Percentiles rank a stretch among this genome's conserved stretches.
Evolutionary conservation across 2,797 vertebrate genomes (phyloP).

Genomic region (Coccyzus lansbergi): DNA sequence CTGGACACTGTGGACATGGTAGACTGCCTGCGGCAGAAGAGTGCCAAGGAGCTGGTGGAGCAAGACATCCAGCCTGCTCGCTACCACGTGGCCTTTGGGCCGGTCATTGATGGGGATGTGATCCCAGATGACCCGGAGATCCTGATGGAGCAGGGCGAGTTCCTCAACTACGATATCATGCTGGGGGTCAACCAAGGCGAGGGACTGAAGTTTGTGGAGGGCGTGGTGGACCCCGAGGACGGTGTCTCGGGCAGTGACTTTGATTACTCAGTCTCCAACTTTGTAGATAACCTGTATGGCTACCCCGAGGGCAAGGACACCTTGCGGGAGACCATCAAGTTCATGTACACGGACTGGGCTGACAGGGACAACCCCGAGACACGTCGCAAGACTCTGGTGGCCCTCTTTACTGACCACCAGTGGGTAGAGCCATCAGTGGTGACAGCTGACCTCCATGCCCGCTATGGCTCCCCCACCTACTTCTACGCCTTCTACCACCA

Average conservation of each 20-base stretch:
- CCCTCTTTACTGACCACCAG: constrained; percentile 97
- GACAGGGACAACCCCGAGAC: constrained; percentile 97
- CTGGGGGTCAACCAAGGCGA: constrained; percentile 98
- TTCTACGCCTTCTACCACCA: constrained; percentile 99
- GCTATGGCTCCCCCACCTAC: constrained; percentile 96
- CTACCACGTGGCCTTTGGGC: constrained; percentile 97
- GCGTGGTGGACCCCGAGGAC: constrained; percentile 95
- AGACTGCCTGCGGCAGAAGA: constrained; percentile 96
- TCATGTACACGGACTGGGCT: constrained; percentile 99
- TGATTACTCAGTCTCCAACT: constrained; percentile 97
- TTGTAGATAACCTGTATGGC: constrained; percentile 97
- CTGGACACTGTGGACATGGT: constrained; percentile 98
- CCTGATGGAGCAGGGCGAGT: constrained; percentile 99
- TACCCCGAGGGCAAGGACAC: constrained; percentile 98
- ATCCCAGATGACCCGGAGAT: constrained; percentile 98
- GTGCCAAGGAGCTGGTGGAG: constrained; percentile 94
- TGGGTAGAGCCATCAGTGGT: constrained; percentile 98
- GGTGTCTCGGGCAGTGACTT: constrained; percentile 97
- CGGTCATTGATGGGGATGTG: constrained; percentile 96
- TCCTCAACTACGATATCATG: constrained; percentile 99
- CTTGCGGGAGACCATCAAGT: constrained; percentile 97
- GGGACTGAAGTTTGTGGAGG: constrained; percentile 96
- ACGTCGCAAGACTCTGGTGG: constrained; percentile 94
- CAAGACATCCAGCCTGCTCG: constrained; percentile 97
- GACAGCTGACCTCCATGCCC: constrained; percentile 95